A percentile compares a stretch with the other conserved stretches of the same genome.
These are phyloP conservation scores for Drosophila atripex DNA, from an alignment of 2,888 invertebrate species.

Conservation along the genomic window DNA sequence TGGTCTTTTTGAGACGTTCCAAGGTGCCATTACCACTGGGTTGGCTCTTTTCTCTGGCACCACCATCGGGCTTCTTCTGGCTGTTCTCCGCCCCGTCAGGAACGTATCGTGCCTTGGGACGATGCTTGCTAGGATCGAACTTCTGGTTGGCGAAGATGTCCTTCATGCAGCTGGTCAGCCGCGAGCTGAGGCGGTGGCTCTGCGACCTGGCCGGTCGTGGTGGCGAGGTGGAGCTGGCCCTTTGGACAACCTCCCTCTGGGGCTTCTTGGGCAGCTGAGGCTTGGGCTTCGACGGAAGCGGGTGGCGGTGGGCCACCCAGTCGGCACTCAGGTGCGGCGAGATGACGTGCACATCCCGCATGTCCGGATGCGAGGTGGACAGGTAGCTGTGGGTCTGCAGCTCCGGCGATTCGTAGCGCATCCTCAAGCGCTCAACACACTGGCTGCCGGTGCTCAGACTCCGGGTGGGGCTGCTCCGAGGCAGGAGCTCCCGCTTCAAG, in stretches of 20 bases:
- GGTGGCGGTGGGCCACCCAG: constrained; percentile 92
- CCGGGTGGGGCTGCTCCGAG: constrained; percentile 65
- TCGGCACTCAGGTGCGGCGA: constrained; percentile 91
- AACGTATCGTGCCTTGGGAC: constrained; percentile 90
- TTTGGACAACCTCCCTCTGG: constrained; percentile 72
- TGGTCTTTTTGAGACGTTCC: constrained; percentile 65
- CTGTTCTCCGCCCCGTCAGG: constrained; percentile 84
- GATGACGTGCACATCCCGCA: constrained; percentile 90
- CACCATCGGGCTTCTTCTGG: neutral
- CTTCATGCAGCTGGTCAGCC: constrained; percentile 83
- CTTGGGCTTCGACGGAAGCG: constrained; percentile 84
- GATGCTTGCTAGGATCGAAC: constrained; percentile 90
- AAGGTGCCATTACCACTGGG: constrained; percentile 40
- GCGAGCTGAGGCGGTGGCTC: constrained; percentile 72
- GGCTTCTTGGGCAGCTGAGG: constrained; percentile 73
- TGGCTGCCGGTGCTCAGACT: constrained; percentile 80
- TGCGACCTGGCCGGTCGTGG: constrained; percentile 84
- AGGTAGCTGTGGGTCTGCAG: constrained; percentile 73
- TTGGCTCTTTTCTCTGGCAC: neutral
- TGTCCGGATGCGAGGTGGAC: constrained; percentile 92
- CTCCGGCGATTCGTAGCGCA: constrained; percentile 85
- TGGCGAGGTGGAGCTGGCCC: constrained; percentile 86
- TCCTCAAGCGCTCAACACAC: constrained; percentile 89
- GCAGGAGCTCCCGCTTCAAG: constrained; percentile 85
- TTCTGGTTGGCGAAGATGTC: constrained; percentile 87